Evolutionary conservation across 2,888 invertebrate species (phyloP), one percentile per base, ranked within the genome.

Genomic region (Nephrocerus scutellatus): DNA sequence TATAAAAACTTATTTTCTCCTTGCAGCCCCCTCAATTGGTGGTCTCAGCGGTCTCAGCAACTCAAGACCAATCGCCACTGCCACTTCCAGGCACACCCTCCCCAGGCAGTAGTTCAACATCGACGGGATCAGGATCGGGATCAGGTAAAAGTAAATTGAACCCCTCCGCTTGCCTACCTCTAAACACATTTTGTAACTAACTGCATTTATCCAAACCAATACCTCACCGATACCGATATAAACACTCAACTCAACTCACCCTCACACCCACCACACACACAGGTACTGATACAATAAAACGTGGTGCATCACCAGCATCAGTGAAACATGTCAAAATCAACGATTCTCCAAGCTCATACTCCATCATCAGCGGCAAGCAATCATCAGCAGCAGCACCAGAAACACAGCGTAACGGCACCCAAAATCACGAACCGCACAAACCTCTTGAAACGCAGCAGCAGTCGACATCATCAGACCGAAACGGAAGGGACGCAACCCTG

Each of bases 101-200:
- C 66, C 84, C 85, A 78, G 85, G 84, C 78, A 85, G 79, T 74
- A 81, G 84, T 73, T 83, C 84, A 59, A 84, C 84, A 57, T 82
- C 82, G 56, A 83, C 84, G 60, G 84, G 83, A 63, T 82, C 82
- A 54, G 83, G 82, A 63, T 82, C 82, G 59, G 85, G 84, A 54
- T 83, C 84, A 54, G 63, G 63, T 55, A 63, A 63, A 55, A 63
- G 65, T 63, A 52, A 60, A 55, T 53, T 34, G n/a, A n/a, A n/a
- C n/a, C n/a, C n/a, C n/a, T n/a, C n/a, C n/a, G n/a, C n/a, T n/a
- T n/a, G n/a, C n/a, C n/a, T n/a, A n/a, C n/a, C n/a, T n/a, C n/a
- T 7, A 18, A 8, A 15, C 4, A 20, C 16, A 16, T 15, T n/a
- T 14, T 30, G 2, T 26, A 3, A 14, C 23, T 25, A 33, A 25